Evolutionary conservation across 2,113 vertebrate species (phyloP).

Genomic region (Copsychus sechellarum): DNA sequence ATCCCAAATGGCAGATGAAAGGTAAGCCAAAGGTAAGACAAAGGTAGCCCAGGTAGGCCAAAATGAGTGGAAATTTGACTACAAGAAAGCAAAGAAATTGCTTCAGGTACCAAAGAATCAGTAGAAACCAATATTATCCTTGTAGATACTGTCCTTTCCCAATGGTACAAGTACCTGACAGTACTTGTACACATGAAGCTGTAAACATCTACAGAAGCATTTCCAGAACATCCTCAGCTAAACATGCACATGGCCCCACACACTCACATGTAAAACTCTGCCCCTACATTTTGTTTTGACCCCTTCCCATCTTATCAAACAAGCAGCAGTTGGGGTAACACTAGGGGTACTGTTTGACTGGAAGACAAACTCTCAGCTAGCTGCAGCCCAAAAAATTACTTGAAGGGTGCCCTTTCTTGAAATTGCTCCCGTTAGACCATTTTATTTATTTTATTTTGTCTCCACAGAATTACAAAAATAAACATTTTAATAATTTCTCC

Average conservation of each 20-base stretch:
- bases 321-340: fast-evolving
- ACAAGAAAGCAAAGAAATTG: neutral
- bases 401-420: neutral
- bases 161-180: neutral
- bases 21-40: neutral
- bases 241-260: fast-evolving
- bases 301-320: neutral
- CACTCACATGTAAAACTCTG: neutral
- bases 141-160: neutral
- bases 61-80: neutral
- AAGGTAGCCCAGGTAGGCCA: neutral
- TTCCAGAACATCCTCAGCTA: neutral
- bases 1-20: neutral
- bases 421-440: neutral
- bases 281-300: neutral
- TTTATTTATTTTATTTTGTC: neutral
- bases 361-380: neutral
- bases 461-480: neutral
- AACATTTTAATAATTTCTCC: neutral
- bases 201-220: neutral
- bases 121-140: neutral
- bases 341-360: neutral
- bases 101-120: neutral
- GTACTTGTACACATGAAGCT: fast-evolving
- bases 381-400: neutral